phyloP scores from a whole-genome alignment of 30 jellyfish, hydroid and myxozoan species.

The Chrysaora quinquecirrha region DNA sequence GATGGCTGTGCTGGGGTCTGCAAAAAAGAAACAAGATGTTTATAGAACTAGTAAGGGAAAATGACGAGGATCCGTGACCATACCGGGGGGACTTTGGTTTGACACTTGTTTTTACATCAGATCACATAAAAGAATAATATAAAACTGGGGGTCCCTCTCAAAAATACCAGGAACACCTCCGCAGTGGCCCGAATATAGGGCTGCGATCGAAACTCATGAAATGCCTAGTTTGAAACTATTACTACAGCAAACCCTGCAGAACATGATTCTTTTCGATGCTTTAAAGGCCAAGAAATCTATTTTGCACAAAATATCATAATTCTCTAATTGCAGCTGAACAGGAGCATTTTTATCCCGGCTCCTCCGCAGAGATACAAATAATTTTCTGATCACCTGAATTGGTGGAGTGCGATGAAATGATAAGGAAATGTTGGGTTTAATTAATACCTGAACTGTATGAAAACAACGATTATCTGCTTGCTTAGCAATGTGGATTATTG shows the following conservation, averaged over 20 bases:
- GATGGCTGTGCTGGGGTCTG: neutral
- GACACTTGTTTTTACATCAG: constrained; percentile 49
- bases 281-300: neutral
- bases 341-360: neutral
- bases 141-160: constrained; percentile 60
- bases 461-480: neutral
- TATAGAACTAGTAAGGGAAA: constrained; percentile 57
- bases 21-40: neutral
- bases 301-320: neutral
- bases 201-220: constrained; percentile 2
- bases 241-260: neutral
- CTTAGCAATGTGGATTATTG: neutral
- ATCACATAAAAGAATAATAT: constrained; percentile 31
- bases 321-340: neutral
- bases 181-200: constrained; percentile 39
- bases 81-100: constrained; percentile 48
- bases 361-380: constrained; percentile 15
- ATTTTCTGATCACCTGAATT: neutral
- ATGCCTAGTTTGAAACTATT: constrained; percentile 12
- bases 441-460: neutral
- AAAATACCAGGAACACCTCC: constrained; percentile 61
- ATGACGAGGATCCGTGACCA: constrained; percentile 50
- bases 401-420: neutral
- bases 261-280: neutral
- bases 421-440: neutral